These are phyloP conservation scores for Stegodyphus mimosarum DNA, from an alignment of 1,140 invertebrate genomes.

Conservation along the genomic window DNA sequence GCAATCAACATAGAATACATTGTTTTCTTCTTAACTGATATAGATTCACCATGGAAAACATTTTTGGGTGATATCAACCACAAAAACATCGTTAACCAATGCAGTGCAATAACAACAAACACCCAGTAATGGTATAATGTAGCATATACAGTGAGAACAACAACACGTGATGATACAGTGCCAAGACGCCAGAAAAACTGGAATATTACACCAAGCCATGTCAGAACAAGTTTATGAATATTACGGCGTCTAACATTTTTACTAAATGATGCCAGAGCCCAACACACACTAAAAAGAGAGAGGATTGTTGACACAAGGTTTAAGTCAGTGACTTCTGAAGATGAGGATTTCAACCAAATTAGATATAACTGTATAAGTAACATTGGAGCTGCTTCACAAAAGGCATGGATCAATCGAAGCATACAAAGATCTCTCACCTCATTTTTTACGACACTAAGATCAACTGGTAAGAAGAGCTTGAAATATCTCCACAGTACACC, in stretches of 20 bases:
- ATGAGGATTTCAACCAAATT: constrained; percentile 68
- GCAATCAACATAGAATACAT: constrained; percentile 81
- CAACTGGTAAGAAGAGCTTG: constrained; percentile 86
- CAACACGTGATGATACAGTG: constrained; percentile 84
- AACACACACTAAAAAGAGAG: constrained; percentile 86
- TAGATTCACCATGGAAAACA: constrained; percentile 83
- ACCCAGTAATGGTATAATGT: constrained; percentile 86
- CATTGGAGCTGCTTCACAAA: constrained; percentile 88
- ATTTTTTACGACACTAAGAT: constrained; percentile 82
- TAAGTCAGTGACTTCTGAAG: constrained; percentile 77
- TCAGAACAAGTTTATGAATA: constrained; percentile 84
- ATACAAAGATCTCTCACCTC: constrained; percentile 84
- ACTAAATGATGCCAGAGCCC: constrained; percentile 90
- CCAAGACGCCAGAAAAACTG: constrained; percentile 80
- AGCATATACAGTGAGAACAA: constrained; percentile 86
- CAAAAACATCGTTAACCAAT: constrained; percentile 86
- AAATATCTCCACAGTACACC: constrained; percentile 92
- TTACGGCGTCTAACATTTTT: constrained; percentile 85
- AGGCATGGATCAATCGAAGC: constrained; percentile 85
- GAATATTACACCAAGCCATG: constrained; percentile 89
- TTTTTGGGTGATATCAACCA: constrained; percentile 88
- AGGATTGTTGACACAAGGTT: constrained; percentile 84
- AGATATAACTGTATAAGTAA: constrained; percentile 85
- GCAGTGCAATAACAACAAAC: constrained; percentile 81
- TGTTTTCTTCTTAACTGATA: constrained; percentile 76